Conservation (phyloP, 1,140 invertebrate species). For the Bicyclus anynana region DNA sequence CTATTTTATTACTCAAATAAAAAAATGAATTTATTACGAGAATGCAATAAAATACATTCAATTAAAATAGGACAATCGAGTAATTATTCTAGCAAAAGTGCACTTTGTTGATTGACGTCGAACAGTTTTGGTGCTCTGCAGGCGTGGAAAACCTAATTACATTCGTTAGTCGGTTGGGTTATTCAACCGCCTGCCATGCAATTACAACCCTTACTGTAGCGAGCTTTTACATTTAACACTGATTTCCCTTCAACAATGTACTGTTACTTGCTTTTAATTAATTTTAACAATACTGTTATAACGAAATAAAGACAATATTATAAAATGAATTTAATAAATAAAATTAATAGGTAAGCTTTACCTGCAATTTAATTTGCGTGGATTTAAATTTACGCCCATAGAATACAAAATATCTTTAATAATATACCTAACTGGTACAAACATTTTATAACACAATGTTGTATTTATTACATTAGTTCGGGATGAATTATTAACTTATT, state of each 20-base stretch:
- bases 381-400: no score
- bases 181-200: conserved; percentile 23
- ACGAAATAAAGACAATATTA: no score
- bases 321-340: no score
- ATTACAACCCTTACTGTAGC: conserved; percentile 20
- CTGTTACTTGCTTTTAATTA: conserved; percentile 5
- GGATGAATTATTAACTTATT: no score
- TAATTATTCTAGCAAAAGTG: conserved; percentile 22
- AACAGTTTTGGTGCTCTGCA: conserved; percentile 25
- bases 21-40: not conserved
- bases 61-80: conserved; percentile 9
- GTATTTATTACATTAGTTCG: no score
- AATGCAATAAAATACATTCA: conserved; percentile 4
- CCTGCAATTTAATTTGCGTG: no score
- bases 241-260: conserved; percentile 3
- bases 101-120: conserved; percentile 25
- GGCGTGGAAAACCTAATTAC: conserved; percentile 29
- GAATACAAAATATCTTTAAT: no score
- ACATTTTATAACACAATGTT: no score
- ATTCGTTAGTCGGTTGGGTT: conserved; percentile 27
- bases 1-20: not conserved
- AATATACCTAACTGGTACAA: no score
- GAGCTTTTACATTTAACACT: conserved; percentile 13
- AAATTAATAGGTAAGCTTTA: no score
- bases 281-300: conserved; percentile 4